These are phyloP conservation scores for Lateolabrax maculatus DNA, from an alignment of 2,797 vertebrate species.

Conservation along the genomic window DNA sequence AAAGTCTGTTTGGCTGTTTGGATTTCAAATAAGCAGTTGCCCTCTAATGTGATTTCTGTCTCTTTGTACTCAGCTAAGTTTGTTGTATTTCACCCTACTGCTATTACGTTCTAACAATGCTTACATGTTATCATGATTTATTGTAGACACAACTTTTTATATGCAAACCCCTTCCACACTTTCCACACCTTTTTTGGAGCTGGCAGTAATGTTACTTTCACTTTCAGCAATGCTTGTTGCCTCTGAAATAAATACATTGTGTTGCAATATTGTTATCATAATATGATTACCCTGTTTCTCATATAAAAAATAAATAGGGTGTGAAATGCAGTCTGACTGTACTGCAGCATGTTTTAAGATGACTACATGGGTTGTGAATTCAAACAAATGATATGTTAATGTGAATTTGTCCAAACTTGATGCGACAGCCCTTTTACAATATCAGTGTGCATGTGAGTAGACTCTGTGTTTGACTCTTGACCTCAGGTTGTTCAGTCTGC, in stretches of 20 bases:
- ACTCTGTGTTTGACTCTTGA: constrained; percentile 10
- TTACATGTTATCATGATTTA: neutral
- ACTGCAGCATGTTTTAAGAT: neutral
- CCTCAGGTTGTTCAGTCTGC: constrained; percentile 18
- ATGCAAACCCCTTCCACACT: neutral
- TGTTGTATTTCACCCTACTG: too few relatives aligned
- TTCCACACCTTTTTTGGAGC: neutral
- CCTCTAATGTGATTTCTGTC: too few relatives aligned
- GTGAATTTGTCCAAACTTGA: neutral
- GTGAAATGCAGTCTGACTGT: neutral
- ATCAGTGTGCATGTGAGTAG: neutral
- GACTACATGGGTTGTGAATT: neutral
- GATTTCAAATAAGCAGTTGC: neutral
- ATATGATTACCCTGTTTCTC: too few relatives aligned
- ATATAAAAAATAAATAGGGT: neutral
- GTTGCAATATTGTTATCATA: neutral
- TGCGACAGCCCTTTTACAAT: neutral
- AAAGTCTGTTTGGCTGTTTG: neutral
- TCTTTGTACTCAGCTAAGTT: too few relatives aligned
- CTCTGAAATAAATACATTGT: neutral
- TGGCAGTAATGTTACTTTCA: neutral
- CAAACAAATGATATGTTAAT: neutral
- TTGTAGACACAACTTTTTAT: neutral
- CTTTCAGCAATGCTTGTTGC: neutral
- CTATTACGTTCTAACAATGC: neutral